A percentile compares a stretch with the other conserved stretches of the same genome.
These are phyloP conservation scores for Brachypodius melanocephalos DNA, from an alignment of 2,113 vertebrate species.

Conservation along the genomic window DNA sequence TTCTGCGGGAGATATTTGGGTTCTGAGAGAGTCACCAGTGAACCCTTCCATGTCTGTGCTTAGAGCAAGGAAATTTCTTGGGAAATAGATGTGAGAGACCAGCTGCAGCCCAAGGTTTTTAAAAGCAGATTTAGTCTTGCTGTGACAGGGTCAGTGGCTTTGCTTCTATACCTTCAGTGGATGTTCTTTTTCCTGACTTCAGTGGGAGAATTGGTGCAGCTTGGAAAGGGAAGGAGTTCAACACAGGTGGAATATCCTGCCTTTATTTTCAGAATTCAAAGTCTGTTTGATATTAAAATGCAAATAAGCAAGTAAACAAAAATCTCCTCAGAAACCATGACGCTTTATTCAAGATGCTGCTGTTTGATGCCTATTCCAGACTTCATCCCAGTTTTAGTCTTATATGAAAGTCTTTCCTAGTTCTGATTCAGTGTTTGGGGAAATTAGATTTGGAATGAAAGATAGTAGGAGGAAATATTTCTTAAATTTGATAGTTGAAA, in stretches of 20 bases:
- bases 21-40: background rate
- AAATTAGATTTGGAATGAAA: slow-evolving; percentile 23
- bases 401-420: background rate
- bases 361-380: background rate
- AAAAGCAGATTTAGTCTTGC: background rate
- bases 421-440: slow-evolving; percentile 13
- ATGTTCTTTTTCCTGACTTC: background rate
- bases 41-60: background rate
- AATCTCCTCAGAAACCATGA: background rate
- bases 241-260: background rate
- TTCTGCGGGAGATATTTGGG: background rate
- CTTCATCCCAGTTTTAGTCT: background rate
- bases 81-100: background rate
- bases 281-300: background rate
- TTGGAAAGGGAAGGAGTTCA: background rate
- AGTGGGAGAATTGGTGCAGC: background rate
- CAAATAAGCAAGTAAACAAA: background rate
- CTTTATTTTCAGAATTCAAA: background rate
- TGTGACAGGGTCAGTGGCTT: background rate
- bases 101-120: background rate
- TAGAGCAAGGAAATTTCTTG: background rate
- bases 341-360: background rate
- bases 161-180: background rate
- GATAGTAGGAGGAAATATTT: background rate
- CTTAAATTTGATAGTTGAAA: background rate